A percentile compares a stretch with the other conserved stretches of the same genome.
Conservation (phyloP, 2,888 invertebrate genomes). For the Dryadula phaetusa region DNA sequence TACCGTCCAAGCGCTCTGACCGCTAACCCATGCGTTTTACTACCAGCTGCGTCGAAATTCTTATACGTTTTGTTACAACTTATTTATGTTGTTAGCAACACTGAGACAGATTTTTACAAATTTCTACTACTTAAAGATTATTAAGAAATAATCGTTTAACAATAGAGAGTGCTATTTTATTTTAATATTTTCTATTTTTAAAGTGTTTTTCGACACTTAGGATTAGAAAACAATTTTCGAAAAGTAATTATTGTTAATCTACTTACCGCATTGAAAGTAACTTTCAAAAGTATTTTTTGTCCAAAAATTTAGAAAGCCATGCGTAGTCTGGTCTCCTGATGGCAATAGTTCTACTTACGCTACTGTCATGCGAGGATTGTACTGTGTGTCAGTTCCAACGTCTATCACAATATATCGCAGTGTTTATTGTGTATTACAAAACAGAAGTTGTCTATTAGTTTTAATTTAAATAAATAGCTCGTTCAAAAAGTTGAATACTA, state of each 20-base stretch:
- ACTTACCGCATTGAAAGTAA: not conserved
- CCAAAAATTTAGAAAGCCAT: not conserved
- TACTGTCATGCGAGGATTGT: conserved; percentile 5
- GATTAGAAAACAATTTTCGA: too few species aligned
- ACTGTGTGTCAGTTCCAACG: not conserved
- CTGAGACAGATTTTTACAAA: too few species aligned
- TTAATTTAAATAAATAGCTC: conserved; percentile 21
- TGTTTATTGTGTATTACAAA: conserved; percentile 24
- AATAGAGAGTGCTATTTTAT: too few species aligned
- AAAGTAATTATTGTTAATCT: not conserved
- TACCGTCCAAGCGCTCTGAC: too few species aligned
- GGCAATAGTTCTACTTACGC: conserved; percentile 1
- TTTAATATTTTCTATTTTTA: too few species aligned
- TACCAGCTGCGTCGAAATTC: too few species aligned
- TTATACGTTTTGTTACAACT: too few species aligned
- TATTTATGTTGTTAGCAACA: too few species aligned
- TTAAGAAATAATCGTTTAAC: too few species aligned
- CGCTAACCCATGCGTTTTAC: too few species aligned
- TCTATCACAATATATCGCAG: conserved; percentile 15
- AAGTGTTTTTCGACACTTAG: too few species aligned
- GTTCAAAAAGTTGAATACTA: conserved; percentile 10
- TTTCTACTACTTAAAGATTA: too few species aligned
- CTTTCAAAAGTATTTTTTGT: not conserved
- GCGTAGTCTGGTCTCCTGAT: not conserved
- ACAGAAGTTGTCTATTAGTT: conserved; percentile 21